Conservation (phyloP, 2,113 vertebrate genomes). For the Oryzias woworae region DNA sequence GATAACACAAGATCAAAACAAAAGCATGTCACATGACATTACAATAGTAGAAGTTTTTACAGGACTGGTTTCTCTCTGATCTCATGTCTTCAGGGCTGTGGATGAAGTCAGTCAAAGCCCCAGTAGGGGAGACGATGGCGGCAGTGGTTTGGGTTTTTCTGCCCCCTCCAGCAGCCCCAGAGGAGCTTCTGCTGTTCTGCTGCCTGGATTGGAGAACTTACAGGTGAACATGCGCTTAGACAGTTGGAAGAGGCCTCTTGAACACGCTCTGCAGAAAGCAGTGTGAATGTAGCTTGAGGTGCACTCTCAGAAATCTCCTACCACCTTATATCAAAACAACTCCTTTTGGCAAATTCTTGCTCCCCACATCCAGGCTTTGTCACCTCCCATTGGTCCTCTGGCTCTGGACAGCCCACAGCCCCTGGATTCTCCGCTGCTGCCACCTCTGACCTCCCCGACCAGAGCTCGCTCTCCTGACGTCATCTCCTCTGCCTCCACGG, state of each 20-base stretch:
- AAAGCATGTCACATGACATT: no score
- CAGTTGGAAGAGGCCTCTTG: no score
- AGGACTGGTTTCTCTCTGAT: conserved; percentile 9
- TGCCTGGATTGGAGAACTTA: conserved; percentile 86
- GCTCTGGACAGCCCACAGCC: conserved; percentile 83
- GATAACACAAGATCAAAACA: no score
- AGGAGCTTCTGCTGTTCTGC: conserved; percentile 77
- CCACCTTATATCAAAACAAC: not conserved
- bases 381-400: conserved; percentile 76
- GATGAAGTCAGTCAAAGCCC: conserved; percentile 90
- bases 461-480: conserved; percentile 94
- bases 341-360: not conserved
- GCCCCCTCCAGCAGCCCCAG: conserved; percentile 82
- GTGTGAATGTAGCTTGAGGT: not conserved
- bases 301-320: not conserved
- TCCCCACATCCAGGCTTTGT: conserved; percentile 62
- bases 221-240: conserved; percentile 71
- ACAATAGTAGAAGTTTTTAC: not conserved
- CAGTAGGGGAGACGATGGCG: conserved; percentile 78
- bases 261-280: no score
- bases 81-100: conserved; percentile 71
- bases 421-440: conserved; percentile 85
- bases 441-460: conserved; percentile 88
- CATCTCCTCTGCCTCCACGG: conserved; percentile 96
- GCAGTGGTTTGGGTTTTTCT: conserved; percentile 72